Percentiles rank a stretch among this genome's conserved stretches.
Evolutionary conservation across 2,888 invertebrate genomes (phyloP).

Genomic region (Malacosoma neustria): DNA sequence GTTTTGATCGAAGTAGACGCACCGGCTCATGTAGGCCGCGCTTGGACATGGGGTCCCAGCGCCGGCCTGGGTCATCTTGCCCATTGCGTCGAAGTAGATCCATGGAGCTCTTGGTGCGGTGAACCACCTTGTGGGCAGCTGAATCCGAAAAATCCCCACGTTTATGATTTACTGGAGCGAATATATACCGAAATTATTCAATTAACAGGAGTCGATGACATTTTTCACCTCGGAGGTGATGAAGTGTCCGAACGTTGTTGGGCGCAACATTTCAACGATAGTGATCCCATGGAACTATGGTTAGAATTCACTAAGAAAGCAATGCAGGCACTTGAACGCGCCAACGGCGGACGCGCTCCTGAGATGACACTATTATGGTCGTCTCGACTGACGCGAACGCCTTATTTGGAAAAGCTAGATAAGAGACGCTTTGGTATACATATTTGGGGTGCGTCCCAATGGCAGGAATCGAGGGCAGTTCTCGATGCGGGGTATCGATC

Average conservation of each 20-base stretch:
- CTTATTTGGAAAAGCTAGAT: conserved; percentile 77
- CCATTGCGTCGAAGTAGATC: conserved; percentile 86
- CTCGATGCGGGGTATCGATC: conserved; percentile 85
- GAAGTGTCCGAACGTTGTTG: conserved; percentile 89
- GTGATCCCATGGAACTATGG: conserved; percentile 86
- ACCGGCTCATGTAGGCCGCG: conserved; percentile 91
- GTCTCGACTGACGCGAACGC: conserved; percentile 82
- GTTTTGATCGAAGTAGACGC: conserved; percentile 93
- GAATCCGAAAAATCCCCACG: conserved; percentile 86
- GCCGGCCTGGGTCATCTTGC: conserved; percentile 86
- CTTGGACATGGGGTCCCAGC: conserved; percentile 88
- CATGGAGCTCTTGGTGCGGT: conserved; percentile 87
- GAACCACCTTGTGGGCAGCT: conserved; percentile 92
- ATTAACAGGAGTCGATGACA: conserved; percentile 83
- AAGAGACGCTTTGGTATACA: conserved; percentile 79
- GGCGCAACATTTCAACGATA: conserved; percentile 83
- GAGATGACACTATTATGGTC: conserved; percentile 82
- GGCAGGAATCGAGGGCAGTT: conserved; percentile 86
- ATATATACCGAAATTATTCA: conserved; percentile 84
- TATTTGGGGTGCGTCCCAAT: conserved; percentile 87
- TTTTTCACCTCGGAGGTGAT: conserved; percentile 90
- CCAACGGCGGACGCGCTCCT: conserved; percentile 74
- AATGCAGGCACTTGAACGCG: conserved; percentile 75
- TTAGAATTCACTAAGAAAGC: conserved; percentile 83
- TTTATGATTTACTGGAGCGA: conserved; percentile 82